phyloP scores from a whole-genome alignment of 1,140 invertebrate species.

The Chymomyza costata region DNA sequence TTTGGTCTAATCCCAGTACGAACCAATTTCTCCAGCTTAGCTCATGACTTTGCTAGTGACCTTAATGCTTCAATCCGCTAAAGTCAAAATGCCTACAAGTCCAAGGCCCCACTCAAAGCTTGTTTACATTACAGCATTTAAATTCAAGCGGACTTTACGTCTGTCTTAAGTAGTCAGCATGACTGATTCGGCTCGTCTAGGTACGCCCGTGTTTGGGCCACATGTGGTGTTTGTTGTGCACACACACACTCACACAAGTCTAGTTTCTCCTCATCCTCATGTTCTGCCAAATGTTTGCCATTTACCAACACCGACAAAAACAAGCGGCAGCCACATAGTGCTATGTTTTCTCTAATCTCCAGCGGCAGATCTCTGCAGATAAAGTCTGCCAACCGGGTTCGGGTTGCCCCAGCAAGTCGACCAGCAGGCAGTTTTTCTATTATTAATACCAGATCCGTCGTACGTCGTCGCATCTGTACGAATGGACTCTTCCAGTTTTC shows the following conservation, averaged over 20 bases:
- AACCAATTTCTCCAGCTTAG: no score
- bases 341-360: conserved; percentile 36
- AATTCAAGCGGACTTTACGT: conserved; percentile 51
- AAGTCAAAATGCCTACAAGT: conserved; percentile 34
- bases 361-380: conserved; percentile 43
- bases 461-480: no score
- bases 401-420: no score
- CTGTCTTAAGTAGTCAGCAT: conserved; percentile 47
- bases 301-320: conserved; percentile 33
- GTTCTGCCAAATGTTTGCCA: conserved; percentile 58
- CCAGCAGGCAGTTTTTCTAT: conserved; percentile 62
- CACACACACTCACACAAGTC: conserved; percentile 38
- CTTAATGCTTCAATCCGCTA: conserved; percentile 19
- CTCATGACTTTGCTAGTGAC: no score
- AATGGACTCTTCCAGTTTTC: conserved; percentile 59
- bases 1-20: no score
- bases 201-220: conserved; percentile 30
- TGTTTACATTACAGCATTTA: conserved; percentile 47
- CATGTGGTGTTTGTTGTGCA: conserved; percentile 71
- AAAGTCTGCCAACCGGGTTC: conserved; percentile 7
- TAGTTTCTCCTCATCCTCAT: conserved; percentile 27
- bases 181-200: conserved; percentile 37
- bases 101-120: no score
- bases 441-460: conserved; percentile 53
- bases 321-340: conserved; percentile 1